Conservation (phyloP, 2,113 vertebrate genomes). For the Prolemur simus region DNA sequence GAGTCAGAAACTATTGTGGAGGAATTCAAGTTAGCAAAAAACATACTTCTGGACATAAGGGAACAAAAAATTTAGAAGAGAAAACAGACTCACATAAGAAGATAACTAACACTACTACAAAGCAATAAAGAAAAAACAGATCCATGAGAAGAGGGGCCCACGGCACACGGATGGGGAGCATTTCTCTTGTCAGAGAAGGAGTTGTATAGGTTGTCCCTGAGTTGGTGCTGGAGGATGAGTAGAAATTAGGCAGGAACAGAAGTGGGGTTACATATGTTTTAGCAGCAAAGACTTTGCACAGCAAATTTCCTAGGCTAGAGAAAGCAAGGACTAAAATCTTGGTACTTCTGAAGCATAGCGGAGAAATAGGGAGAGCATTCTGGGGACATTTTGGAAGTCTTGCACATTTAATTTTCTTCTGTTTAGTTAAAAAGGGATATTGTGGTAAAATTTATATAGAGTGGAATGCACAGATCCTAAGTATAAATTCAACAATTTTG, state of each 20-base stretch:
- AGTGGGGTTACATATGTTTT: not conserved
- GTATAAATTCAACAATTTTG: not conserved
- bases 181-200: no score
- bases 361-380: not conserved
- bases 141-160: not conserved
- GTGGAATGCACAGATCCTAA: not conserved
- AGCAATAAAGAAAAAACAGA: not conserved
- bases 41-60: not conserved
- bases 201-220: not conserved
- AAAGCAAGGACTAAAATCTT: conserved; percentile 10
- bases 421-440: not conserved
- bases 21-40: not conserved
- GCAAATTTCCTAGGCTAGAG: not conserved
- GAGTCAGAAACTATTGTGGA: not conserved
- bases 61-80: not conserved
- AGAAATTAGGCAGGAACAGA: not conserved
- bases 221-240: not conserved
- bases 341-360: not conserved
- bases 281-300: not conserved
- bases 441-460: not conserved
- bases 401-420: not conserved
- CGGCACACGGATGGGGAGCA: no score
- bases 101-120: not conserved
- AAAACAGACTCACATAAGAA: not conserved
- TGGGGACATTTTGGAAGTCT: not conserved